phyloP scores from a whole-genome alignment of 1,140 invertebrate genomes.

The Drosophila nannoptera region DNA sequence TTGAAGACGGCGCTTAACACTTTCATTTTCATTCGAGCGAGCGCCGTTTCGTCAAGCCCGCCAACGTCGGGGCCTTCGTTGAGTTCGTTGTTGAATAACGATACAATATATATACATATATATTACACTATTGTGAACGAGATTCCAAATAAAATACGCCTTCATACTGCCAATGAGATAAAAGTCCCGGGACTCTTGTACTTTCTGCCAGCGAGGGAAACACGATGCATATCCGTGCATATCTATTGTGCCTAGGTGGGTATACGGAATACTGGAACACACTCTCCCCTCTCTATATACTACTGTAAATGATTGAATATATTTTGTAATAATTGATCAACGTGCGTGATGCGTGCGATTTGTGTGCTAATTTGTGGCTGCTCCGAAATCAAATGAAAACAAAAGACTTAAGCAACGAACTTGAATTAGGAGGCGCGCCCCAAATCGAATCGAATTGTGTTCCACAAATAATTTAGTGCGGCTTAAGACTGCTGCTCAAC shows the following conservation, averaged over 20 bases:
- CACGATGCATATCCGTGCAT: constrained; percentile 62
- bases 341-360: constrained; percentile 18
- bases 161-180: constrained; percentile 38
- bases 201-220: not conserved
- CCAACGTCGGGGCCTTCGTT: too few relatives aligned
- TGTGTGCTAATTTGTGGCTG: constrained; percentile 57
- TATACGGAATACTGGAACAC: constrained; percentile 35
- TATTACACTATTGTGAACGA: constrained; percentile 53
- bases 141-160: constrained; percentile 27
- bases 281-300: too few relatives aligned
- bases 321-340: constrained; percentile 50
- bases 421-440: constrained; percentile 28
- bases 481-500: constrained; percentile 10
- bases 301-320: too few relatives aligned
- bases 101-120: constrained; percentile 15
- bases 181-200: constrained; percentile 13
- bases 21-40: constrained; percentile 67
- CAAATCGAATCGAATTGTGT: not conserved
- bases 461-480: constrained; percentile 11
- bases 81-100: constrained; percentile 63
- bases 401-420: constrained; percentile 75
- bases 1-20: constrained; percentile 52
- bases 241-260: constrained; percentile 62
- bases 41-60: constrained; percentile 51
- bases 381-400: constrained; percentile 42